Evolutionary conservation across 30 jellyfish, hydroid and myxozoan genomes (phyloP).

Genomic region (Hydractinia symbiolongicarpus): DNA sequence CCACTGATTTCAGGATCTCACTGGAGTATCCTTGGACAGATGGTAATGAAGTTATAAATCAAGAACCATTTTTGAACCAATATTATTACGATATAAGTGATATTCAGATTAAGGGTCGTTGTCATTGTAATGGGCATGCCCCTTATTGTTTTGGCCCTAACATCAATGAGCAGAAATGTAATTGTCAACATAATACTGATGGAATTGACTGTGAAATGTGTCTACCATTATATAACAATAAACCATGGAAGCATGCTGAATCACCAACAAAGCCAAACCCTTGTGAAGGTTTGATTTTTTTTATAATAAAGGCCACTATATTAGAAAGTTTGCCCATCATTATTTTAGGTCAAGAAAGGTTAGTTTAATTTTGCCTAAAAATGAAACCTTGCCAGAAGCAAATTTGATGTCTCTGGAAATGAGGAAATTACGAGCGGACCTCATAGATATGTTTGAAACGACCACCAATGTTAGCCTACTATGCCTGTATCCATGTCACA

Average conservation of each 20-base stretch:
- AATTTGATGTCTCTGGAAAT: too few relatives aligned
- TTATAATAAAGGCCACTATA: not conserved
- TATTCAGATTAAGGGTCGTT: slow-evolving; percentile 56
- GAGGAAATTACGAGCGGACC: too few relatives aligned
- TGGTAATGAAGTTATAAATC: slow-evolving; percentile 54
- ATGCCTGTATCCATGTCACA: too few relatives aligned
- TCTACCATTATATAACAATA: slow-evolving; percentile 66
- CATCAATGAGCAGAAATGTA: slow-evolving; percentile 30
- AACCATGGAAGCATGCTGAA: slow-evolving; percentile 69
- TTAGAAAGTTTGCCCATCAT: not conserved
- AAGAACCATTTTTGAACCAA: slow-evolving; percentile 43
- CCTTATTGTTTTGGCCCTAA: slow-evolving; percentile 45
- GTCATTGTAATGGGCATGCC: slow-evolving; percentile 89
- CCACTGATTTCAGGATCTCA: slow-evolving; percentile 62
- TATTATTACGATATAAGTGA: slow-evolving; percentile 73
- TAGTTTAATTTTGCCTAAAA: too few relatives aligned
- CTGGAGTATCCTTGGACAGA: slow-evolving; percentile 89
- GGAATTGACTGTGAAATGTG: slow-evolving; percentile 76
- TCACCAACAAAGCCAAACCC: slow-evolving; percentile 46
- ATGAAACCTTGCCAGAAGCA: too few relatives aligned
- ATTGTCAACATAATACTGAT: slow-evolving; percentile 60
- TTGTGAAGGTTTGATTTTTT: slow-evolving; percentile 55
- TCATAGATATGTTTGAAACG: too few relatives aligned
- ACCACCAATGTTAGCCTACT: too few relatives aligned
- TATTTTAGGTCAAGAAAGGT: too few relatives aligned